phyloP scores from a whole-genome alignment of 1,140 invertebrate species.

The Polyergus mexicanus region DNA sequence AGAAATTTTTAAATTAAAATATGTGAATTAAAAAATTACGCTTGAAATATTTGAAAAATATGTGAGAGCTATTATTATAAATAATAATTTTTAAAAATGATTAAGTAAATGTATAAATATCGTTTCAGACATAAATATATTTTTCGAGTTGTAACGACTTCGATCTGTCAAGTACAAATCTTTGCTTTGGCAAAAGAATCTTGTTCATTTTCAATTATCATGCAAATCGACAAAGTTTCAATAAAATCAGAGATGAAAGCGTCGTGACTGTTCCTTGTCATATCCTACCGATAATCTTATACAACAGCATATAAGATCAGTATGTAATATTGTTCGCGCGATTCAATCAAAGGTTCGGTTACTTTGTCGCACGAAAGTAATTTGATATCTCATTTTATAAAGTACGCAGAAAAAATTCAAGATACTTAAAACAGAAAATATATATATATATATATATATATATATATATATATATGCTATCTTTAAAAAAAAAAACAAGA shows the following conservation, averaged over 20 bases:
- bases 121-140: not conserved
- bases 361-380: slow-evolving; percentile 57
- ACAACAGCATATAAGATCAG: slow-evolving; percentile 68
- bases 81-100: not conserved
- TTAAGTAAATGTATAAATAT: slow-evolving; percentile 7
- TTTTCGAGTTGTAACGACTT: not conserved
- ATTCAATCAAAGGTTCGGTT: slow-evolving; percentile 19
- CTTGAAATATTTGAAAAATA: slow-evolving; percentile 1
- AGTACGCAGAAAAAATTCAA: slow-evolving; percentile 61
- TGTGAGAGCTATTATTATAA: not conserved
- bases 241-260: slow-evolving; percentile 31
- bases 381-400: slow-evolving; percentile 51
- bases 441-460: slow-evolving; percentile 6
- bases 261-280: slow-evolving; percentile 57
- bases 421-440: not conserved
- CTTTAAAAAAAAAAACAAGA: not conserved
- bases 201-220: slow-evolving; percentile 12
- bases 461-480: not conserved
- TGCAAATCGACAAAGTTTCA: slow-evolving; percentile 34
- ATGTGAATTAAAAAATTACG: not conserved
- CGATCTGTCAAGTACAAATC: not conserved
- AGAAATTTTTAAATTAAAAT: not conserved
- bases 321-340: slow-evolving; percentile 58
- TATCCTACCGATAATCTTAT: slow-evolving; percentile 70
- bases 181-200: not conserved